These are phyloP conservation scores for Dicerorhinus sumatrensis DNA, from an alignment of 2,113 vertebrate species.

Conservation along the genomic window DNA sequence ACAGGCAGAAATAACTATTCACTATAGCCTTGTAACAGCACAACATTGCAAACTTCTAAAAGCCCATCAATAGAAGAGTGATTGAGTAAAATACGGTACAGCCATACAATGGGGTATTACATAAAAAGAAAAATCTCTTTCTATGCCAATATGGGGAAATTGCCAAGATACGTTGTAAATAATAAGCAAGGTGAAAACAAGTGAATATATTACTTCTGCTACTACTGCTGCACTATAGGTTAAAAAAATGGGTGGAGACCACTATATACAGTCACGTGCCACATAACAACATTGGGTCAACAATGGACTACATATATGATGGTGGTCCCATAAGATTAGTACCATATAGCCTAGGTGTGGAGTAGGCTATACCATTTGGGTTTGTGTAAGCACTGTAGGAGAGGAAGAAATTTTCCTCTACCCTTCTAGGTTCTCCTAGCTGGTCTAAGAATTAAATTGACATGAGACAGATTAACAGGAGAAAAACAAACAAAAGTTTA, in stretches of 20 bases:
- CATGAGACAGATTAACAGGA: too few relatives aligned
- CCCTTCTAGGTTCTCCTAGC: too few relatives aligned
- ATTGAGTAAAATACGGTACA: not conserved
- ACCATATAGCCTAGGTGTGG: too few relatives aligned
- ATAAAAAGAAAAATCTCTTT: slow-evolving; percentile 7
- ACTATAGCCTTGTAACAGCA: not conserved
- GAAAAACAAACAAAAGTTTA: too few relatives aligned
- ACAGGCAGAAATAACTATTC: slow-evolving; percentile 67
- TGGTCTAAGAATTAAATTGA: too few relatives aligned
- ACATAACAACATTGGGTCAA: too few relatives aligned
- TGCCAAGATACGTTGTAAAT: not conserved
- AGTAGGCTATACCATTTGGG: too few relatives aligned
- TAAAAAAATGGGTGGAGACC: not conserved
- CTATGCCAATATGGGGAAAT: not conserved
- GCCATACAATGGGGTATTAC: not conserved
- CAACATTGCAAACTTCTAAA: not conserved
- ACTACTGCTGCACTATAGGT: not conserved
- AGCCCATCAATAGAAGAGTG: not conserved
- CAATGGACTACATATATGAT: too few relatives aligned
- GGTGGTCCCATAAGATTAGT: too few relatives aligned
- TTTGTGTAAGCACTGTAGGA: too few relatives aligned
- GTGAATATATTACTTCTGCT: not conserved
- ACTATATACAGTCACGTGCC: not conserved
- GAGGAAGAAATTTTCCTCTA: too few relatives aligned
- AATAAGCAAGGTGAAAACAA: not conserved